phyloP scores from a whole-genome alignment of 2,888 invertebrate genomes.

The Phymatocera aterrima region DNA sequence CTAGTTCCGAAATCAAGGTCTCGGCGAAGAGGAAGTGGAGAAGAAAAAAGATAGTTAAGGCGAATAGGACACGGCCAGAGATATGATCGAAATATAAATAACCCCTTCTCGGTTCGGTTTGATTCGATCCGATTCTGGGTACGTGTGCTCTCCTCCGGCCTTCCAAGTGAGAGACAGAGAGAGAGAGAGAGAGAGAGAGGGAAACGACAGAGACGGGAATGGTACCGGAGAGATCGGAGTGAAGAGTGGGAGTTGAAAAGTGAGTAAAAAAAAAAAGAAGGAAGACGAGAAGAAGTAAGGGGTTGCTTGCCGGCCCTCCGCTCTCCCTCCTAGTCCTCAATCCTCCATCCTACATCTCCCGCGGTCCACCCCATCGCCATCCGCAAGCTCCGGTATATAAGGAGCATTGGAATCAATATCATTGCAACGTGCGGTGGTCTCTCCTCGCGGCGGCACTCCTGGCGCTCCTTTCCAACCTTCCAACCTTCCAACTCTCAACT shows the following conservation, averaged over 20 bases:
- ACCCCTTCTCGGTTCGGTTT: too few species aligned
- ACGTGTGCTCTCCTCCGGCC: neutral
- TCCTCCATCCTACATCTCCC: too few species aligned
- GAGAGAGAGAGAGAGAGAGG: constrained; percentile 37
- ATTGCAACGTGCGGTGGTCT: constrained; percentile 69
- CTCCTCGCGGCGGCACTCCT: constrained; percentile 49
- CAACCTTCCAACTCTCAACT: constrained; percentile 12
- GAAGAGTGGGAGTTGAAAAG: constrained; percentile 66
- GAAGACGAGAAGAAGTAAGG: too few species aligned
- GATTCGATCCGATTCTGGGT: neutral
- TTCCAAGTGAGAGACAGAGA: constrained; percentile 12
- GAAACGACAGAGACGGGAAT: constrained; percentile 46
- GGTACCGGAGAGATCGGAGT: constrained; percentile 51
- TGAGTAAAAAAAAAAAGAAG: constrained; percentile 68
- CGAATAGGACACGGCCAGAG: too few species aligned
- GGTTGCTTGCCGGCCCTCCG: constrained; percentile 59
- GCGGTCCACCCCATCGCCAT: constrained; percentile 5
- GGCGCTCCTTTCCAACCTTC: constrained; percentile 30
- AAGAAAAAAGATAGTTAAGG: too few species aligned
- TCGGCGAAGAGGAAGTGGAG: too few species aligned
- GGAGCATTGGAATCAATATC: constrained; percentile 75
- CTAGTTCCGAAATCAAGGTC: too few species aligned
- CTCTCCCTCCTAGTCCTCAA: neutral
- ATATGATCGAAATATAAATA: too few species aligned
- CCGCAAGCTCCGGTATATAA: constrained; percentile 56